Percentiles rank a stretch among this genome's conserved stretches.
These are phyloP conservation scores for Porites cylindrica DNA, from an alignment of 92 coral and sea anemone species.

Conservation along the genomic window DNA sequence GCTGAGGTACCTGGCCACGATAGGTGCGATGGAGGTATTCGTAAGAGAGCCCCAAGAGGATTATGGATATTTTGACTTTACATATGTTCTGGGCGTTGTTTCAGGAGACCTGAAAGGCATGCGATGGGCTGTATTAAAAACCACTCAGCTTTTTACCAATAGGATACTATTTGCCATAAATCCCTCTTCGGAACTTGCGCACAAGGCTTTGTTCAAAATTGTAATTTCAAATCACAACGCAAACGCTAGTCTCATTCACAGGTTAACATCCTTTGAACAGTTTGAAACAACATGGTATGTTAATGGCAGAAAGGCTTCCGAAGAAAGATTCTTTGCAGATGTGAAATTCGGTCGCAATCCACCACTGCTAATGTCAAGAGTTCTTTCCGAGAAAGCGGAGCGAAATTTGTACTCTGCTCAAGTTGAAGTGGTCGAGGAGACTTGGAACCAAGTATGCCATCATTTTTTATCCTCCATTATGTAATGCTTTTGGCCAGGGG, in stretches of 20 bases:
- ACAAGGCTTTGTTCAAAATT: slow-evolving; percentile 4
- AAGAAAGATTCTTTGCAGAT: slow-evolving; percentile 51
- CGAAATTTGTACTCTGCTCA: slow-evolving; percentile 63
- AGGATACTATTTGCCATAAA: slow-evolving; percentile 64
- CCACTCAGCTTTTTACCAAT: slow-evolving; percentile 50
- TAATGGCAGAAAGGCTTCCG: slow-evolving; percentile 26
- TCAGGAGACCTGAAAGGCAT: slow-evolving; percentile 72
- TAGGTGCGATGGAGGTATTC: slow-evolving; percentile 40
- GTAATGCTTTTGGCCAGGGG: not conserved
- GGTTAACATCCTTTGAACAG: slow-evolving; percentile 14
- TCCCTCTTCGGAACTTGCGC: slow-evolving; percentile 24
- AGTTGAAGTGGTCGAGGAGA: slow-evolving; percentile 53
- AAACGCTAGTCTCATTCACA: slow-evolving; percentile 5
- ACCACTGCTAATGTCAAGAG: slow-evolving; percentile 47
- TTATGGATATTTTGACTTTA: slow-evolving; percentile 84
- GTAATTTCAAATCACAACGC: slow-evolving; percentile 22
- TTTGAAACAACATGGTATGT: slow-evolving; percentile 57
- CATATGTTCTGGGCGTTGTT: slow-evolving; percentile 65
- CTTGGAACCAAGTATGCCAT: slow-evolving; percentile 61
- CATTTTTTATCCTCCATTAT: not conserved
- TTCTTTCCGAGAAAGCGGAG: slow-evolving; percentile 50
- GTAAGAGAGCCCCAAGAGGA: slow-evolving; percentile 45
- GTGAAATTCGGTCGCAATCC: slow-evolving; percentile 41
- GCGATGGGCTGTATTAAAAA: slow-evolving; percentile 48
- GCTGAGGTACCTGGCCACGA: slow-evolving; percentile 49